A percentile compares a stretch with the other conserved stretches of the same genome.
phyloP scores from a whole-genome alignment of 2,113 vertebrate genomes.

The Taurulus bubalis region DNA sequence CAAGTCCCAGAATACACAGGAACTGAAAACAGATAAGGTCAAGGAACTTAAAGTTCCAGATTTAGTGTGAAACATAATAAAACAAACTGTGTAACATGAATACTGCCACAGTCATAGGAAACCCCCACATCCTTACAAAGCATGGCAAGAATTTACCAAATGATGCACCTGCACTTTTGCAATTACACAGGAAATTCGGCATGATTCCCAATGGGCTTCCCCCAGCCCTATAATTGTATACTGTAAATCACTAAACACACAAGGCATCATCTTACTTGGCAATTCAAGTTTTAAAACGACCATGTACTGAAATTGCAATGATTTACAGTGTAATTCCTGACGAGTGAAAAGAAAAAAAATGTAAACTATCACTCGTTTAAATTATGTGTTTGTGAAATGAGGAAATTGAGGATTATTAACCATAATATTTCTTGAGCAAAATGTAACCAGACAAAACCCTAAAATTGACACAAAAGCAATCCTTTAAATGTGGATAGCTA shows the following conservation, averaged over 20 bases:
- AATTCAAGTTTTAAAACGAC: not conserved
- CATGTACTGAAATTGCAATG: not conserved
- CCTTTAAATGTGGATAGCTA: not conserved
- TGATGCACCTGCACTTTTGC: slow-evolving; percentile 32
- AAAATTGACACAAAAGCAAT: not conserved
- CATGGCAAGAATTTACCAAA: slow-evolving; percentile 16
- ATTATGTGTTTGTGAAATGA: not conserved
- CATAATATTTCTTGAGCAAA: not conserved
- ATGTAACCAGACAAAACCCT: too few relatives aligned
- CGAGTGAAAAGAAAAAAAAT: not conserved
- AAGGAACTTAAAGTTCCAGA: not conserved
- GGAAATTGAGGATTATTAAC: not conserved
- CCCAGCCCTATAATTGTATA: not conserved
- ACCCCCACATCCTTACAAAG: slow-evolving; percentile 5
- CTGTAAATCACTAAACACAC: not conserved
- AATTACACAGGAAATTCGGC: slow-evolving; percentile 9
- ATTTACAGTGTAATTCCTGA: not conserved
- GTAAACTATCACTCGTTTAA: not conserved
- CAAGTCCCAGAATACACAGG: not conserved
- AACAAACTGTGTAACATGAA: slow-evolving; percentile 9
- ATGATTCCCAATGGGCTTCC: slow-evolving; percentile 6
- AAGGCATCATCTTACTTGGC: not conserved
- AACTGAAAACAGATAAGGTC: not conserved
- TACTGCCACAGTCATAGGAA: slow-evolving; percentile 30
- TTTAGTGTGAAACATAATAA: slow-evolving; percentile 22